Evolutionary conservation across 2,797 vertebrate species (phyloP).

Genomic region (Forpus xanthops): DNA sequence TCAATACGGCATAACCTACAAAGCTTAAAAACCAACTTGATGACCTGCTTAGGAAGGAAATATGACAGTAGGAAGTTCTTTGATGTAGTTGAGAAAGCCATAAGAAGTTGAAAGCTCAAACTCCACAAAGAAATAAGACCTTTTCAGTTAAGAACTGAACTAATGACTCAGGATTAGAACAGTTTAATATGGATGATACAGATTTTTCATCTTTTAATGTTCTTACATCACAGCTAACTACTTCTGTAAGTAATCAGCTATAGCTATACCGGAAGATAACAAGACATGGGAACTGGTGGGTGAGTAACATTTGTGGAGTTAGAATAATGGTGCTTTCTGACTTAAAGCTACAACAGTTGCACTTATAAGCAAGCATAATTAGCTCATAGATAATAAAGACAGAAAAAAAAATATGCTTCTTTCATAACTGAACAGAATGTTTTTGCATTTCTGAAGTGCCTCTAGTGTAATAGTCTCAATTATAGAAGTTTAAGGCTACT

Average conservation of each 20-base stretch:
- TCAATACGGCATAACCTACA: background rate
- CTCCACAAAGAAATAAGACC: background rate
- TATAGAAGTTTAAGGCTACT: background rate
- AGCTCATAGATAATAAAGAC: background rate
- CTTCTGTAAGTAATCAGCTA: background rate
- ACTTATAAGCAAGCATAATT: background rate
- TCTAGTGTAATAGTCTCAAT: background rate
- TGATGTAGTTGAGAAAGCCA: background rate
- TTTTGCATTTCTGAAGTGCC: background rate
- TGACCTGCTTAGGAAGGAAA: background rate
- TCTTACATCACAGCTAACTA: background rate
- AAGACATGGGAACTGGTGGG: background rate
- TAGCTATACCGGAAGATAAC: background rate
- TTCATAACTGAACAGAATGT: background rate
- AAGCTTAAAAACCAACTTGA: background rate
- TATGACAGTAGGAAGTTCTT: background rate
- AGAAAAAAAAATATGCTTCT: background rate
- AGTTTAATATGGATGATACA: background rate
- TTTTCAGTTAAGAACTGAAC: background rate
- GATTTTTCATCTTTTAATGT: background rate
- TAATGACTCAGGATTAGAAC: background rate
- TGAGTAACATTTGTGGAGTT: background rate
- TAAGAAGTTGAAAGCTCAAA: background rate
- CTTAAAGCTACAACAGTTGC: background rate
- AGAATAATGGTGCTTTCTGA: background rate